phyloP scores from a whole-genome alignment of 2,113 vertebrate species.

The Labrus mixtus region DNA sequence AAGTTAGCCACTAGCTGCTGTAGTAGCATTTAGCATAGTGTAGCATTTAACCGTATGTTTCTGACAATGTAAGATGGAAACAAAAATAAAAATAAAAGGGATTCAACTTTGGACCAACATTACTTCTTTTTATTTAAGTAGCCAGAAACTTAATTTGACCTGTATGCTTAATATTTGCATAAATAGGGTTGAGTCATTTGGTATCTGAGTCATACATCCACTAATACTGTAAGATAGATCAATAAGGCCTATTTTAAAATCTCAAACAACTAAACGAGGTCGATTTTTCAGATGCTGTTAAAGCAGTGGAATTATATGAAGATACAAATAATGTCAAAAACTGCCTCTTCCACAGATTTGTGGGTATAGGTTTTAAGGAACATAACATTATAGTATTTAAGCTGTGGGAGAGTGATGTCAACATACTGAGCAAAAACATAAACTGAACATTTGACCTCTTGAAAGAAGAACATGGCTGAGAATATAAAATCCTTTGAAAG shows the following conservation, averaged over 20 bases:
- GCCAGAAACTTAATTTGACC: too few species aligned
- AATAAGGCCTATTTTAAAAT: too few species aligned
- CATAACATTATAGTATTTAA: background rate
- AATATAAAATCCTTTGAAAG: background rate
- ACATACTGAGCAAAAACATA: background rate
- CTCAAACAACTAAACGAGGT: too few species aligned
- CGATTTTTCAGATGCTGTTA: background rate
- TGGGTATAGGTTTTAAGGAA: background rate
- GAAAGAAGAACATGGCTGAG: background rate
- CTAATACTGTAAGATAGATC: too few species aligned
- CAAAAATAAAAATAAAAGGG: too few species aligned
- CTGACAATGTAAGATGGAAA: too few species aligned
- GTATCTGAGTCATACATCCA: too few species aligned
- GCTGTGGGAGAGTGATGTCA: background rate
- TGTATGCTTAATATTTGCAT: too few species aligned
- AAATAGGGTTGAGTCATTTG: too few species aligned
- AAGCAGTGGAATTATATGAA: background rate
- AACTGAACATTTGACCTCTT: background rate
- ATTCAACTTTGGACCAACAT: too few species aligned
- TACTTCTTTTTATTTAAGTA: too few species aligned
- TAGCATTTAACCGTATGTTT: background rate
- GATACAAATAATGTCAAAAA: background rate
- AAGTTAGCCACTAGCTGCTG: background rate
- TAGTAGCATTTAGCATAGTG: background rate
- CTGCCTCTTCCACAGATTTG: background rate